Conservation (phyloP, 2,888 invertebrate species). For the Andrena haemorrhoa region DNA sequence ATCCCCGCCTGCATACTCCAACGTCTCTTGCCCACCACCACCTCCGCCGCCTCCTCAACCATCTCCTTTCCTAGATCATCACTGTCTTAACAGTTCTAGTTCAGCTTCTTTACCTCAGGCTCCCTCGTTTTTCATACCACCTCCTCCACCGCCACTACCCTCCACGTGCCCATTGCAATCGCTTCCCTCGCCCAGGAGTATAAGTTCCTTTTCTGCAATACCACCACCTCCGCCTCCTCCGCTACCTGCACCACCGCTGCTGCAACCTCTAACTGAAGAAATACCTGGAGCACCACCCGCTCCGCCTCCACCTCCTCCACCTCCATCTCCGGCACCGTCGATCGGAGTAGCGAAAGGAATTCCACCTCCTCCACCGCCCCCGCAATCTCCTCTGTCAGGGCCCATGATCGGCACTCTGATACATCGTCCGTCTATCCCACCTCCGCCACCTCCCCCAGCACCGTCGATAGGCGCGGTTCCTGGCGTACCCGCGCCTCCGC, state of each 20-base stretch:
- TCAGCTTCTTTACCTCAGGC: not conserved
- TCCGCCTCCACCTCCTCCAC: conserved; percentile 46
- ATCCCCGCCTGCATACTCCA: conserved; percentile 80
- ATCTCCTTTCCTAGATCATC: conserved; percentile 32
- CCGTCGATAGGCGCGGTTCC: not conserved
- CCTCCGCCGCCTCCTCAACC: conserved; percentile 50
- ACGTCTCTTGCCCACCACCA: conserved; percentile 75
- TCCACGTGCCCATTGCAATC: conserved; percentile 13
- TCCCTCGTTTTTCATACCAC: conserved; percentile 46
- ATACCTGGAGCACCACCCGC: conserved; percentile 17
- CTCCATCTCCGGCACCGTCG: conserved; percentile 15
- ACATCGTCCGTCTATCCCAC: conserved; percentile 8
- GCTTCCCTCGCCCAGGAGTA: conserved; percentile 10
- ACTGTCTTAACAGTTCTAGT: not conserved
- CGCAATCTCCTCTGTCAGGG: not conserved
- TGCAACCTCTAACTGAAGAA: conserved; percentile 33
- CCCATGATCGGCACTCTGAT: not conserved
- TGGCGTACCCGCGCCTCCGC: conserved; percentile 70
- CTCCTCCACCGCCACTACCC: conserved; percentile 46
- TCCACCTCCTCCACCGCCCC: conserved; percentile 70
- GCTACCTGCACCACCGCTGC: not conserved
- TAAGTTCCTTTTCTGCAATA: conserved; percentile 22
- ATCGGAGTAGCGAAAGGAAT: conserved; percentile 66
- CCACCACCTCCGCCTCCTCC: conserved; percentile 61
- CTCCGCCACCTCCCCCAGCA: conserved; percentile 23